A percentile compares a stretch with the other conserved stretches of the same genome.
Evolutionary conservation across 2,797 vertebrate species (phyloP).

Genomic region (Eospalax fontanierii): DNA sequence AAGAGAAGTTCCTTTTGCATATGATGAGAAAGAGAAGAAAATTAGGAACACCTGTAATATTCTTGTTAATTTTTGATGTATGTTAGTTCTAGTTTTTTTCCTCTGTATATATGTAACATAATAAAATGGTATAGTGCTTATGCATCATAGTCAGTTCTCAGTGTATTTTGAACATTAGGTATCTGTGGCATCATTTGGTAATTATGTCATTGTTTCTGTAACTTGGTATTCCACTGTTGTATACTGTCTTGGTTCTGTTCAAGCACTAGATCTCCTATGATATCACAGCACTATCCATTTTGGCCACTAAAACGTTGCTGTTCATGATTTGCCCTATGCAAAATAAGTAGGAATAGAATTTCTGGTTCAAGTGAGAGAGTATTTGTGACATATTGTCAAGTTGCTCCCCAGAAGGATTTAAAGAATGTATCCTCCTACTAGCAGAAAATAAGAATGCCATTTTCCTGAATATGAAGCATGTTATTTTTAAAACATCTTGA

Average conservation of each 20-base stretch:
- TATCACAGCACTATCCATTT: constrained; percentile 54
- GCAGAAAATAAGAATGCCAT: constrained; percentile 50
- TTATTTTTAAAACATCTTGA: constrained; percentile 28
- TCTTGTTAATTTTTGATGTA: constrained; percentile 26
- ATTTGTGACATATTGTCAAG: constrained; percentile 49
- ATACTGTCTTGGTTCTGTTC: not conserved
- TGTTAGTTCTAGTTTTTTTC: constrained; percentile 28
- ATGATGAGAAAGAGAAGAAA: constrained; percentile 38
- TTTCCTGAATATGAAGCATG: constrained; percentile 33
- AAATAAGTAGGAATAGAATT: constrained; percentile 61
- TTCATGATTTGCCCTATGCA: constrained; percentile 56
- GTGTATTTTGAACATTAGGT: constrained; percentile 62
- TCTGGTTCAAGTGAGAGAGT: constrained; percentile 46
- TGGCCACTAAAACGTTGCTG: constrained; percentile 38
- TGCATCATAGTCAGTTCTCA: constrained; percentile 8
- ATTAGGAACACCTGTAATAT: not conserved
- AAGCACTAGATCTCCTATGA: constrained; percentile 51
- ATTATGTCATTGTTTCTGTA: constrained; percentile 62
- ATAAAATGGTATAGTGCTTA: constrained; percentile 48
- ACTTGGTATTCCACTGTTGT: constrained; percentile 50
- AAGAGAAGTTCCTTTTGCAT: not conserved
- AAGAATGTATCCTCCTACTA: constrained; percentile 5
- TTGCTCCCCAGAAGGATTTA: constrained; percentile 40
- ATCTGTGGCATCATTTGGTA: constrained; percentile 33
- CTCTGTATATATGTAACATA: not conserved